Percentiles rank a stretch among this genome's conserved stretches.
Conservation (phyloP, 2,113 vertebrate species). For the Microtus oregoni region DNA sequence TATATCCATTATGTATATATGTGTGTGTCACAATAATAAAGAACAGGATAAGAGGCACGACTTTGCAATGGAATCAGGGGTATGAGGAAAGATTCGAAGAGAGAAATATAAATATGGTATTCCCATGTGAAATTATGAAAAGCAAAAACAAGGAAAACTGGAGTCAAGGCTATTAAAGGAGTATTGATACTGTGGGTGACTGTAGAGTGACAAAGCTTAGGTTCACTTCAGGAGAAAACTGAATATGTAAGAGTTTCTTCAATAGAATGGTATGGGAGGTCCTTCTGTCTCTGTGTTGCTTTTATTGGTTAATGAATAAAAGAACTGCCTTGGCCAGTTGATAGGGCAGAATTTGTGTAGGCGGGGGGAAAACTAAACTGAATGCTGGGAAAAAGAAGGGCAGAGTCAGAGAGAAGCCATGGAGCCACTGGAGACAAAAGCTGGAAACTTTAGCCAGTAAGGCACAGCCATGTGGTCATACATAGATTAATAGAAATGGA, state of each 20-base stretch:
- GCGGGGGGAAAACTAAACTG: too few relatives aligned
- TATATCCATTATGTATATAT: background rate
- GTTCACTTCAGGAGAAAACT: background rate
- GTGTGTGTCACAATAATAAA: background rate
- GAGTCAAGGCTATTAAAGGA: background rate
- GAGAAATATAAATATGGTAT: background rate
- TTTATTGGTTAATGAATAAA: too few relatives aligned
- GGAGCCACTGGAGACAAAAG: too few relatives aligned
- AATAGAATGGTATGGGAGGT: background rate
- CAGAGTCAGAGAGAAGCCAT: too few relatives aligned
- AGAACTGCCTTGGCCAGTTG: too few relatives aligned
- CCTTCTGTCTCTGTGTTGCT: too few relatives aligned
- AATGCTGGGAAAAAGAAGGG: too few relatives aligned
- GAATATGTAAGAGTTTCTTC: background rate
- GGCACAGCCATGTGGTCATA: too few relatives aligned
- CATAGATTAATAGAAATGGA: too few relatives aligned
- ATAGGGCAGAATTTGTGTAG: too few relatives aligned
- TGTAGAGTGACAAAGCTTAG: background rate
- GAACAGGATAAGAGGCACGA: background rate
- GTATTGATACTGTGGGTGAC: background rate
- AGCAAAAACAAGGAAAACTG: background rate
- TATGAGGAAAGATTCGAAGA: too few relatives aligned
- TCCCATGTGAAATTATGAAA: background rate
- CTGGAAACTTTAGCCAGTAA: too few relatives aligned
- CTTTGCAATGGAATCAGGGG: background rate